Conservation (phyloP, 2,113 vertebrate genomes). For the Limanda limanda region DNA sequence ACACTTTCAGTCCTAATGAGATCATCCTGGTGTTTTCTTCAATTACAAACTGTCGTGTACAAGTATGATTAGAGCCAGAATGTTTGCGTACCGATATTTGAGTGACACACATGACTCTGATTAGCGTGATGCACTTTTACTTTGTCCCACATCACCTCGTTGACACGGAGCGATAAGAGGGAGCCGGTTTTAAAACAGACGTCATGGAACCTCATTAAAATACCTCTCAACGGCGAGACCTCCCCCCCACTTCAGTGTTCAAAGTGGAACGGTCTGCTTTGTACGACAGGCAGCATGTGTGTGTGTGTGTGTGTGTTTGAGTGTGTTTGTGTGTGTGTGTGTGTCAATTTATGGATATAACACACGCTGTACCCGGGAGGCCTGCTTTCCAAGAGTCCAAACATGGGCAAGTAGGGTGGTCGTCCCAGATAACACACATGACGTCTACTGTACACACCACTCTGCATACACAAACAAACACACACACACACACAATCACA, state of each 20-base stretch:
- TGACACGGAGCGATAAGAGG: constrained; percentile 38
- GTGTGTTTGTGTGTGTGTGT: neutral
- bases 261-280: constrained; percentile 55
- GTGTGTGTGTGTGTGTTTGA: too few relatives aligned
- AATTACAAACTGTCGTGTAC: neutral
- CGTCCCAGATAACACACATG: constrained; percentile 54
- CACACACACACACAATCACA: constrained; percentile 2
- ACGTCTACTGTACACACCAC: constrained; percentile 11
- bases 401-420: constrained; percentile 59
- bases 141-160: constrained; percentile 18
- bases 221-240: constrained; percentile 64
- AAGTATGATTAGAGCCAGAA: neutral
- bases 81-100: neutral
- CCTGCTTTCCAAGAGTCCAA: constrained; percentile 55
- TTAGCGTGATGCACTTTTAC: constrained; percentile 13
- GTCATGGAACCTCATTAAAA: constrained; percentile 77
- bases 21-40: neutral
- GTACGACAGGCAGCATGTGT: constrained; percentile 1
- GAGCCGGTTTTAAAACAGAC: constrained; percentile 36
- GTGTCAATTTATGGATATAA: constrained; percentile 50
- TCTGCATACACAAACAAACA: constrained; percentile 35
- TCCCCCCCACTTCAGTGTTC: constrained; percentile 36
- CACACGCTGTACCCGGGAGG: constrained; percentile 16
- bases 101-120: constrained; percentile 8
- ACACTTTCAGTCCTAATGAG: neutral